phyloP scores from a whole-genome alignment of 2,113 vertebrate species.

The Myotis davidii region DNA sequence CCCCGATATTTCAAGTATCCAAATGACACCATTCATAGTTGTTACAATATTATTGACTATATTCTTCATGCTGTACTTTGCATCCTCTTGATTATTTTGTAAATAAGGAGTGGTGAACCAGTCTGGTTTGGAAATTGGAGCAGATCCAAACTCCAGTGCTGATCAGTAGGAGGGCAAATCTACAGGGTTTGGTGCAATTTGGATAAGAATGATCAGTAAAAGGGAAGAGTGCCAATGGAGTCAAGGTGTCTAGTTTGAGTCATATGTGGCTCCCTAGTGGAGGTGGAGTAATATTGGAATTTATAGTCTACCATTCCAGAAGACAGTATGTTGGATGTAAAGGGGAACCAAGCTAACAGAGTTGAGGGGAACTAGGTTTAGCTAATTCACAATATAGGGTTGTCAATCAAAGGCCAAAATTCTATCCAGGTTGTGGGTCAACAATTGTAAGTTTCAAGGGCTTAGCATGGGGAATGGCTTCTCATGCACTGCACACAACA shows the following conservation, averaged over 20 bases:
- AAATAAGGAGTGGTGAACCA: neutral
- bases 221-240: neutral
- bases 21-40: neutral
- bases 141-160: neutral
- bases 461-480: neutral
- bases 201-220: neutral
- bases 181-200: neutral
- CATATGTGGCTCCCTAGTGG: neutral
- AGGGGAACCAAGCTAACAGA: neutral
- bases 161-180: neutral
- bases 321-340: neutral
- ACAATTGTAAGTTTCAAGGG: neutral
- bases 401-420: neutral
- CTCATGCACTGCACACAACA: neutral
- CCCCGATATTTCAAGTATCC: neutral
- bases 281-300: neutral
- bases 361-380: neutral
- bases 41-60: neutral
- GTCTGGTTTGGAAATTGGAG: neutral
- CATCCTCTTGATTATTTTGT: neutral
- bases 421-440: neutral
- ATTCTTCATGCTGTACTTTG: neutral
- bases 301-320: neutral
- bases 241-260: neutral
- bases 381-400: neutral